These are phyloP conservation scores for Patiria miniata DNA, from an alignment of 35 echinoderm and acorn worm genomes.

Conservation along the genomic window DNA sequence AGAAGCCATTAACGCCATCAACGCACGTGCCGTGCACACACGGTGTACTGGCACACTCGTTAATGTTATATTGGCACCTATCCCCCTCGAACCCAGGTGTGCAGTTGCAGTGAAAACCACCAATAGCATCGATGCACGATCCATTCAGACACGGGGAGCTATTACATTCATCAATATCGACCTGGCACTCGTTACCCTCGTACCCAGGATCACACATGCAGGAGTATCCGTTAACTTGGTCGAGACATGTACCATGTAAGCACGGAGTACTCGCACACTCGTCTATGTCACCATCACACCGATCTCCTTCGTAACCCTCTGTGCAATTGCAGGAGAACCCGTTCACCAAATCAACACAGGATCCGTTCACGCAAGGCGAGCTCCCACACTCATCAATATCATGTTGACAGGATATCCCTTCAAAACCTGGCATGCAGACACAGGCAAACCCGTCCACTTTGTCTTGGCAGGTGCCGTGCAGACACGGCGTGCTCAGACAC, in stretches of 20 bases:
- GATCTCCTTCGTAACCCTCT: constrained; percentile 23
- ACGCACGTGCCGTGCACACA: constrained; percentile 65
- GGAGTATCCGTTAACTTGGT: constrained; percentile 19
- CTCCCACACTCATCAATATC: constrained; percentile 67
- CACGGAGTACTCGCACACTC: constrained; percentile 53
- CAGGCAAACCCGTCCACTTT: constrained; percentile 31
- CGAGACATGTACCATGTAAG: constrained; percentile 10
- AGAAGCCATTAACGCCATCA: constrained; percentile 19
- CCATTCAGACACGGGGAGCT: constrained; percentile 65
- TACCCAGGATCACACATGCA: constrained; percentile 52
- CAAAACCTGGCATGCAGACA: constrained; percentile 16
- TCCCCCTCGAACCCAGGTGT: constrained; percentile 37
- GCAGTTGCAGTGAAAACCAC: constrained; percentile 51
- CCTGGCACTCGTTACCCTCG: constrained; percentile 29
- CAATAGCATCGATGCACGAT: constrained; percentile 35
- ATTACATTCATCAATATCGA: constrained; percentile 56
- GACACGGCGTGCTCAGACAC: constrained; percentile 72
- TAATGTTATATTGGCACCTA: constrained; percentile 36
- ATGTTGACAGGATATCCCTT: constrained; percentile 48
- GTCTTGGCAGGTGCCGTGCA: constrained; percentile 60
- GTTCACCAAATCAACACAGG: constrained; percentile 47
- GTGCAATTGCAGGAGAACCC: constrained; percentile 50
- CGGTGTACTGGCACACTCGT: constrained; percentile 65
- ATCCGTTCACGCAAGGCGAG: constrained; percentile 57
- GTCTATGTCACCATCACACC: constrained; percentile 34